Percentiles rank a stretch among this genome's conserved stretches.
These are phyloP conservation scores for Cryptoprocta ferox DNA, from an alignment of 2,797 vertebrate species.

Conservation along the genomic window DNA sequence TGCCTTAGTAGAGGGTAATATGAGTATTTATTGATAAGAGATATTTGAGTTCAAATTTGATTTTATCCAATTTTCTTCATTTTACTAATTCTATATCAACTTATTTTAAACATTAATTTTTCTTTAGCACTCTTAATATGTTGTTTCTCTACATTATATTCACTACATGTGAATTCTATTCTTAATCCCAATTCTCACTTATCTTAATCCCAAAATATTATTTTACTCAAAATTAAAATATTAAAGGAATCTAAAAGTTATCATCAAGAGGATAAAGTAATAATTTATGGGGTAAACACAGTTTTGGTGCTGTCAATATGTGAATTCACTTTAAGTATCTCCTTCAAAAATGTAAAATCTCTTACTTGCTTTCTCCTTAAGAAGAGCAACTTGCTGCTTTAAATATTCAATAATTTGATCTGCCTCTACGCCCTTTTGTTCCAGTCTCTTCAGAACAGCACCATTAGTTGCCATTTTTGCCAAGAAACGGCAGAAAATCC, in stretches of 20 bases:
- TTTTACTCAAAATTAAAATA: constrained; percentile 11
- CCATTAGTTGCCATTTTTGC: constrained; percentile 94
- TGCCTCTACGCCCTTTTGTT: constrained; percentile 96
- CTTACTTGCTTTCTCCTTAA: constrained; percentile 99
- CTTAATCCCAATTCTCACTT: constrained; percentile 28
- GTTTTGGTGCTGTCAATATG: not conserved
- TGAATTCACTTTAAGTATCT: constrained; percentile 46
- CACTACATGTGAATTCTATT: too few species aligned
- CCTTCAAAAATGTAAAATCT: constrained; percentile 35
- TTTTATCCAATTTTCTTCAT: not conserved
- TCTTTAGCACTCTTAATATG: not conserved
- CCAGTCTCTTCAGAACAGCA: constrained; percentile 92
- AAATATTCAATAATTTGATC: constrained; percentile 98
- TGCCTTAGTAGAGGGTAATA: not conserved
- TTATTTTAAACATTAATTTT: constrained; percentile 41
- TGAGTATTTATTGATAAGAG: not conserved
- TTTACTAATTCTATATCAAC: not conserved
- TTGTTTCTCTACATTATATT: not conserved
- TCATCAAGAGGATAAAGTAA: not conserved
- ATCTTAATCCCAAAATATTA: constrained; percentile 2
- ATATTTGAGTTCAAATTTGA: not conserved
- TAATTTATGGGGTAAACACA: constrained; percentile 28
- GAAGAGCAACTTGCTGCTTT: constrained; percentile 96
- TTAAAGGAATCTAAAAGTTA: constrained; percentile 8
- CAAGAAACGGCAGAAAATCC: constrained; percentile 91